phyloP scores from a whole-genome alignment of 2,797 vertebrate genomes.

The Hylomyscus alleni region DNA sequence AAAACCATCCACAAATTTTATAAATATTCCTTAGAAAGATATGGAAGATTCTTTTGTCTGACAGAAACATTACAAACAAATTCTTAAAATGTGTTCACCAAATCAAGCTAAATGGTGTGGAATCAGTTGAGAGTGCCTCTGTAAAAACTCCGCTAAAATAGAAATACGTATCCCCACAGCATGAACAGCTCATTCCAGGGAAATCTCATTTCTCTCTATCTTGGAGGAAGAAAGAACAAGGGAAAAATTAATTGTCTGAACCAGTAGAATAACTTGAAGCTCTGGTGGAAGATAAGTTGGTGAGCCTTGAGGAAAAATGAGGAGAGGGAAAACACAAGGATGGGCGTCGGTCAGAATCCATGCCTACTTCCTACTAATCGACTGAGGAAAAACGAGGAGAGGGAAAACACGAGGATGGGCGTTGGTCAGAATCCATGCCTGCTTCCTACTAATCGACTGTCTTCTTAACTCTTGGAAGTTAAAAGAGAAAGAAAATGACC shows the following conservation, averaged over 20 bases:
- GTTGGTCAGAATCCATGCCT: neutral
- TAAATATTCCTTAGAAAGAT: neutral
- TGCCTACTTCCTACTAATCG: too few relatives aligned
- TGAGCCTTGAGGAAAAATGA: too few relatives aligned
- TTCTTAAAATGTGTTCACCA: neutral
- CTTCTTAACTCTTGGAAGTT: neutral
- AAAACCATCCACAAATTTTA: neutral
- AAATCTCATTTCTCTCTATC: slow-evolving; percentile 42
- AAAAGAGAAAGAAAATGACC: neutral
- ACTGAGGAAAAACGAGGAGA: neutral
- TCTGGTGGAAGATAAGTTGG: neutral
- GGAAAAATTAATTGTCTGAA: slow-evolving; percentile 47
- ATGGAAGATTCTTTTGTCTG: neutral
- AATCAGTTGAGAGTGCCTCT: neutral
- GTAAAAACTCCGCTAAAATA: neutral
- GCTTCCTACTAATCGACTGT: neutral
- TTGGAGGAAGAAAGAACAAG: neutral
- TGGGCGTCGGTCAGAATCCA: too few relatives aligned
- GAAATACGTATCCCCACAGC: neutral
- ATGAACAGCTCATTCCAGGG: neutral
- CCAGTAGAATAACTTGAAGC: neutral
- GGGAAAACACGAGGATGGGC: neutral
- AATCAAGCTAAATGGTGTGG: neutral
- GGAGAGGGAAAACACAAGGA: too few relatives aligned
- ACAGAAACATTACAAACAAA: neutral